Evolutionary conservation across 2,888 invertebrate genomes (phyloP).

Genomic region (Archips xylosteana): DNA sequence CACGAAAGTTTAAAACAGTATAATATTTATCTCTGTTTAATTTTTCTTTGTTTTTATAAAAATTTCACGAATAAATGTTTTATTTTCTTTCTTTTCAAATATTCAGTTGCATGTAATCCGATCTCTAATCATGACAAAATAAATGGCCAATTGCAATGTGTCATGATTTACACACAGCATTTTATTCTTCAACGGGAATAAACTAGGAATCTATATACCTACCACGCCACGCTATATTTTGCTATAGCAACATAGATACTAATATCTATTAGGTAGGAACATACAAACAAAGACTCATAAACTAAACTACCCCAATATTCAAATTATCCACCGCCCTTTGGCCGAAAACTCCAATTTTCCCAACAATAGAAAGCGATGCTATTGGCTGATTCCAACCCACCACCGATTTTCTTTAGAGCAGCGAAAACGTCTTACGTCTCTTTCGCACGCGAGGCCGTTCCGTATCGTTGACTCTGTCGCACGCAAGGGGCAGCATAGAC

Average conservation of each 20-base stretch:
- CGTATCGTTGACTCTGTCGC: conserved; percentile 61
- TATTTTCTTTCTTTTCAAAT: too few relatives aligned
- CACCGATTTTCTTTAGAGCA: conserved; percentile 68
- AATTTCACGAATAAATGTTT: too few relatives aligned
- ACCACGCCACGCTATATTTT: background rate
- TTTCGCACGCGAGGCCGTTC: conserved; percentile 53
- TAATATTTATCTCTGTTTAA: too few relatives aligned
- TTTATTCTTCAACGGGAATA: too few relatives aligned
- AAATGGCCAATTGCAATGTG: too few relatives aligned
- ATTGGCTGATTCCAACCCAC: conserved; percentile 66
- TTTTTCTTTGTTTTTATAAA: too few relatives aligned
- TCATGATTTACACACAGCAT: too few relatives aligned
- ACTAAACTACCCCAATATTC: conserved; percentile 47
- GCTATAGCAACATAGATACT: background rate
- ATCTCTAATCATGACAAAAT: too few relatives aligned
- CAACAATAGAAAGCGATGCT: conserved; percentile 47
- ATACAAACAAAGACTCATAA: conserved; percentile 6
- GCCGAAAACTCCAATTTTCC: conserved; percentile 43
- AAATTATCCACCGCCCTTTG: conserved; percentile 54
- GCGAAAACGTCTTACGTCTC: conserved; percentile 62
- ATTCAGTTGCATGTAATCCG: too few relatives aligned
- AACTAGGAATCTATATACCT: too few relatives aligned
- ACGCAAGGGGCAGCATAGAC: conserved; percentile 67
- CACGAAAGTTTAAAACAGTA: too few relatives aligned
- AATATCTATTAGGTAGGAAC: background rate